A percentile compares a stretch with the other conserved stretches of the same genome.
Evolutionary conservation across 2,113 vertebrate species (phyloP).

Genomic region (Megaleporinus macrocephalus): DNA sequence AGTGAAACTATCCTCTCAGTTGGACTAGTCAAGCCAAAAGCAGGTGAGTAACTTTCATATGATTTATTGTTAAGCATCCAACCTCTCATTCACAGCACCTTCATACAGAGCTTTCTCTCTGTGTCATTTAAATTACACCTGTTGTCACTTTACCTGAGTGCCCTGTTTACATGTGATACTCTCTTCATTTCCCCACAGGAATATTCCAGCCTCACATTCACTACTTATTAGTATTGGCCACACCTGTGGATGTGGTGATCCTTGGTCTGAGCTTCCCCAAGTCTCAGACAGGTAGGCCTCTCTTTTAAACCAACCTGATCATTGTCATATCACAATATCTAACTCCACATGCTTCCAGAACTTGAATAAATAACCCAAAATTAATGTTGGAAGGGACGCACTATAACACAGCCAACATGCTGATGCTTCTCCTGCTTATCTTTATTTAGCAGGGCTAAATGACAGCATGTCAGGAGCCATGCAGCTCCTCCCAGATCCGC

Average conservation of each 20-base stretch:
- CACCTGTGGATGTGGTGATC: slow-evolving; percentile 95
- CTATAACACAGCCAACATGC: neutral
- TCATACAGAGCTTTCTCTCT: neutral
- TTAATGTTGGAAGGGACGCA: too few relatives aligned
- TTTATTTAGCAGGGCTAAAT: slow-evolving; percentile 75
- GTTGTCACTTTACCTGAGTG: neutral
- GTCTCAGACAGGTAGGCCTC: slow-evolving; percentile 83
- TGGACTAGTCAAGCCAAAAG: slow-evolving; percentile 93
- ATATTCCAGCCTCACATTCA: slow-evolving; percentile 95
- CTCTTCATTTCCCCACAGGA: slow-evolving; percentile 74
- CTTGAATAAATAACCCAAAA: too few relatives aligned
- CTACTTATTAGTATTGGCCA: slow-evolving; percentile 92
- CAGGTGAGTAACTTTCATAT: slow-evolving; percentile 77
- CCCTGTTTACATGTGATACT: too few relatives aligned
- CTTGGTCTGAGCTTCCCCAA: slow-evolving; percentile 92
- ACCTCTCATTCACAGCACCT: neutral
- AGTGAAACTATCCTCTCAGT: slow-evolving; percentile 98
- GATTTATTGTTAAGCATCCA: neutral
- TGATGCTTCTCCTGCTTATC: neutral
- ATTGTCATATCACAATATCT: slow-evolving; percentile 15
- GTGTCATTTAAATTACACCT: neutral
- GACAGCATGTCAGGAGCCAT: slow-evolving; percentile 95
- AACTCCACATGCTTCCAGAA: too few relatives aligned
- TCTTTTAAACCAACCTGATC: neutral
- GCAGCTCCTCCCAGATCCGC: slow-evolving; percentile 93